Evolutionary conservation across 1,140 invertebrate species (phyloP).

Genomic region (Pentalonia nigronervosa): DNA sequence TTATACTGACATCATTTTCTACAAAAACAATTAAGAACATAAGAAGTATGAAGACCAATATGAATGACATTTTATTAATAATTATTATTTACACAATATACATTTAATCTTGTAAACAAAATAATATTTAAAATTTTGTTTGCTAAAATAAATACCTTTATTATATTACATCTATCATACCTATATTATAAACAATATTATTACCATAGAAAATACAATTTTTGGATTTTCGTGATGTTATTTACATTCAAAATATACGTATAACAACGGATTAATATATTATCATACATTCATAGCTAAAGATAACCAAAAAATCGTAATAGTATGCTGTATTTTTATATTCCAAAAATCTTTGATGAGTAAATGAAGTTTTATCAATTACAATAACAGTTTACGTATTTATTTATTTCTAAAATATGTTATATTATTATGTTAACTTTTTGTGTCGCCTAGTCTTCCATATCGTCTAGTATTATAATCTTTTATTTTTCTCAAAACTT

Average conservation of each 20-base stretch:
- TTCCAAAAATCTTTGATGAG: too few species aligned
- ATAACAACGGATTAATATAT: background rate
- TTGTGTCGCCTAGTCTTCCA: too few species aligned
- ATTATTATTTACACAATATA: background rate
- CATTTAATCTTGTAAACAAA: background rate
- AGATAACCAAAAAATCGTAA: too few species aligned
- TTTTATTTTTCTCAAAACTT: too few species aligned
- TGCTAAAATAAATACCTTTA: background rate
- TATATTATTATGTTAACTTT: too few species aligned
- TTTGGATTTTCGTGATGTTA: background rate
- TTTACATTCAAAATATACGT: background rate
- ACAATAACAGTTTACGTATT: too few species aligned
- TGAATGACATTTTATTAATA: background rate
- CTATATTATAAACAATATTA: too few species aligned
- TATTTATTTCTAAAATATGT: too few species aligned
- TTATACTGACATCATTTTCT: background rate
- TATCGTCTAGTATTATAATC: too few species aligned
- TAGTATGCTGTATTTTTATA: too few species aligned
- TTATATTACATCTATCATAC: background rate
- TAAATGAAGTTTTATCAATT: too few species aligned
- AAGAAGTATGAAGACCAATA: background rate
- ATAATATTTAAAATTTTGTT: background rate
- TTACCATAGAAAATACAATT: background rate
- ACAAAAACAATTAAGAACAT: conserved; percentile 2
- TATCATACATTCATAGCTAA: too few species aligned